Evolutionary conservation across 2,113 vertebrate species (phyloP), one percentile per base, ranked within the genome.

Genomic region (Prionailurus bengalensis): DNA sequence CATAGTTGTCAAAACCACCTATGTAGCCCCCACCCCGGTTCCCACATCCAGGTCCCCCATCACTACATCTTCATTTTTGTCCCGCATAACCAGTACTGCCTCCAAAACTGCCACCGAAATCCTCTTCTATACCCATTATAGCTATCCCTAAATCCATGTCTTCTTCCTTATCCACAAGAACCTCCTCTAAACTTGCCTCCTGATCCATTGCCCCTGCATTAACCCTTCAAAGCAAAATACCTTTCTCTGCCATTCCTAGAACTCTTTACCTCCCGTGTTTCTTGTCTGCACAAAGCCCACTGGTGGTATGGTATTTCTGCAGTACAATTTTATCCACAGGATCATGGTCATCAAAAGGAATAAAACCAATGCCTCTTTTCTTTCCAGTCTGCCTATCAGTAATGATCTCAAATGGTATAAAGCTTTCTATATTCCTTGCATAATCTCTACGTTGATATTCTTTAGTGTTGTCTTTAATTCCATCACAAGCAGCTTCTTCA

Each of bases 1-100:
- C 39, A 27, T 99, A 99, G 98, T 99, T 99, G 98, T 99, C 99
- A 98, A 99, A 99, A 97, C 99, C 99, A 96, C 99, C 99, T 98
- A 99, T 98, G 89, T 99, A 99, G 98, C 99, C 99, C 79, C 99
- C 99, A 98, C 99, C 99, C 98, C 98, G 99, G 98, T 99, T 99
- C 97, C 99, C 99, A 98, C 99, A 99, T 96, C 99, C 98, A 98
- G 98, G 98, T 98, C 98, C 98, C 98, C 99, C 98, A 97, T 98
- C 98, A 97, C 98, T 98, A 95, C 99, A 98, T 76, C 99, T 98
- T 98, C 99, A 99, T 98, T 99, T 98, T 98, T 98, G 98, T 98
- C 99, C 98, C 98, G 98, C 99, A 0, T 99, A 99, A 98, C 99
- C 99, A 98, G 98, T 98, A 97, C 99, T 99, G 96, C 99, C 99